Conservation (phyloP, 2,113 vertebrate genomes). For the Archocentrus centrarchus region DNA sequence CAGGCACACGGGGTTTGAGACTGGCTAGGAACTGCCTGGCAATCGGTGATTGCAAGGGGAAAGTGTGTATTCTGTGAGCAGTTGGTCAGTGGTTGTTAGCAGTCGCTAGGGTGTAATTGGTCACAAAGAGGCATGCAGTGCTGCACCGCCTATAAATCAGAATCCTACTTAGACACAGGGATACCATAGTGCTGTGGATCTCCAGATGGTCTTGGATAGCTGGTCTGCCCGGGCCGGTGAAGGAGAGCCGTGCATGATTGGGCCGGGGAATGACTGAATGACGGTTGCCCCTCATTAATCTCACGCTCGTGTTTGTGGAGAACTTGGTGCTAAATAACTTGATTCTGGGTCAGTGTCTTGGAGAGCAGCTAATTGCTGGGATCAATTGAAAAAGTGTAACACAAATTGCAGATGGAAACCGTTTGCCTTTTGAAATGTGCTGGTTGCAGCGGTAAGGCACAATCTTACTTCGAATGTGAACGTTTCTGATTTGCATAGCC, state of each 20-base stretch:
- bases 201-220: neutral
- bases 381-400: neutral
- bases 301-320: neutral
- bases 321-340: neutral
- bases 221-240: neutral
- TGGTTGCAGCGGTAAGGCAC: neutral
- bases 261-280: no score
- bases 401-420: neutral
- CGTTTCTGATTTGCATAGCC: neutral
- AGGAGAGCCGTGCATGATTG: neutral
- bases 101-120: neutral
- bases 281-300: neutral
- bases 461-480: neutral
- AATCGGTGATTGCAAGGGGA: no score
- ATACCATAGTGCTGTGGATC: neutral
- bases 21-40: neutral
- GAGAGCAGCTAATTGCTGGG: no score
- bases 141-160: neutral
- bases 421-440: neutral
- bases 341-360: rapidly evolving
- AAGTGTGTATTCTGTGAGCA: neutral
- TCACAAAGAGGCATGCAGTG: no score
- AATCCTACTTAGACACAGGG: neutral
- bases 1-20: neutral
- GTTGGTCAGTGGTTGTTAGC: neutral